Percentiles rank a stretch among this genome's conserved stretches.
These are phyloP conservation scores for Psammodynastes pulverulentus DNA, from an alignment of 2,113 vertebrate species.

Conservation along the genomic window DNA sequence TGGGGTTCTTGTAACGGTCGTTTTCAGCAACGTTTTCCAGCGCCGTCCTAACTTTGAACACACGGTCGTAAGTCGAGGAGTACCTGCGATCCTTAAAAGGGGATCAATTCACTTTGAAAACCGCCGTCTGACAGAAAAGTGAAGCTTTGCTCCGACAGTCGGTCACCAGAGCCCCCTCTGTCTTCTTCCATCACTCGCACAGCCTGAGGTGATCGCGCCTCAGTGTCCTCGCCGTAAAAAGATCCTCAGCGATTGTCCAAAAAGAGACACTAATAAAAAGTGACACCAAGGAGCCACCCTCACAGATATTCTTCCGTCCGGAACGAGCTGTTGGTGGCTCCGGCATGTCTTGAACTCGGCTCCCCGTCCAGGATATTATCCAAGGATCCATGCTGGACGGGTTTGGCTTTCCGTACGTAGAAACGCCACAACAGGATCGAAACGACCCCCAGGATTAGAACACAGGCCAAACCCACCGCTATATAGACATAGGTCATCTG, in stretches of 20 bases:
- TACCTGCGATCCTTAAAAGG: background rate
- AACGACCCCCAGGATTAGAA: background rate
- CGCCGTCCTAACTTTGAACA: background rate
- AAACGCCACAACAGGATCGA: background rate
- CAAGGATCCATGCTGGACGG: background rate
- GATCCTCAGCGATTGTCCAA: background rate
- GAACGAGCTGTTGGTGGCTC: background rate
- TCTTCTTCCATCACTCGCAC: background rate
- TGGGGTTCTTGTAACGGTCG: no score
- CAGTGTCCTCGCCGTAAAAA: background rate
- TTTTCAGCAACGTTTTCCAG: no score
- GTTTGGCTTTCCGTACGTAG: background rate
- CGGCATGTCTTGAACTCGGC: background rate
- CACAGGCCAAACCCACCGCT: background rate
- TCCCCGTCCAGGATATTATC: background rate
- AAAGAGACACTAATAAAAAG: background rate
- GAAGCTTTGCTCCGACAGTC: background rate
- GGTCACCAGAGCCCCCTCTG: background rate
- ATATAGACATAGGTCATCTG: background rate
- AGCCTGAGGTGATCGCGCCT: background rate
- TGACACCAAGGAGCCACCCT: background rate
- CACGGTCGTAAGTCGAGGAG: background rate
- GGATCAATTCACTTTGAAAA: background rate
- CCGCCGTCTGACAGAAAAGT: background rate
- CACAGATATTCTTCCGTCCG: background rate